Base-by-base conservation (phyloP, 2,888 invertebrate genomes). In the Andrena bucephala region DNA sequence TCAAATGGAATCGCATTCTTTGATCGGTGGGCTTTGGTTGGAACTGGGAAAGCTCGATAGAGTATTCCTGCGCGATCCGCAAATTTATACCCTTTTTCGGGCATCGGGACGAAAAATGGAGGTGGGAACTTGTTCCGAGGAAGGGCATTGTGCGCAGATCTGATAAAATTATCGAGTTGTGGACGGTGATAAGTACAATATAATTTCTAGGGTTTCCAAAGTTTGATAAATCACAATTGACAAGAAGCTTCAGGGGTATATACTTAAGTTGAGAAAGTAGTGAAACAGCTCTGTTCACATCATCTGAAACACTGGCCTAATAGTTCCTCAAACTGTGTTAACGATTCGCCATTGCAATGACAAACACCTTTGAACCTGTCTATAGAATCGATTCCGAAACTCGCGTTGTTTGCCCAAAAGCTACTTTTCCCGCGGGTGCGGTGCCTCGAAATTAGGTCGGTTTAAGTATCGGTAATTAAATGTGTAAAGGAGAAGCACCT, bases 401-500 rank as follows among this genome's bases (percentile, higher is more conserved):
- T 71, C 27, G 0, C 8, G 48, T 13, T 31, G 5, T 16, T 13
- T 6, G 24, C 50, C 42, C 31, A 20, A 24, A 31, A 27, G 50
- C 50, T 33, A 52, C 60, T 52, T 70, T 77, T 77, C 42, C 13
- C 48, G n/a, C 24, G 10, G 33, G 31, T 29, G 16, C 10, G 10
- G 20, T 27, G 10, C 2, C 24, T 27, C 10, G 36, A 81, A 81
- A 79, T 81, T 81, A 57, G 67, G 60, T 57, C 72, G 72, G 50
- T 72, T 79, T 81, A 57, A 68, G 57, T 42, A 63, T 79, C 50
- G 48, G 63, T 72, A 79, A 77, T 76, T 76, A 76, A 76, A 70
- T 63, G 29, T n/a, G 13, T 33, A 48, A 36, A 10, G 63, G 50
- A 72, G 48, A 63, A 79, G 59, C 36, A 31, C 48, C 33, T 59